Conservation (phyloP, 2,888 invertebrate species). For the Mycogona germanica region DNA sequence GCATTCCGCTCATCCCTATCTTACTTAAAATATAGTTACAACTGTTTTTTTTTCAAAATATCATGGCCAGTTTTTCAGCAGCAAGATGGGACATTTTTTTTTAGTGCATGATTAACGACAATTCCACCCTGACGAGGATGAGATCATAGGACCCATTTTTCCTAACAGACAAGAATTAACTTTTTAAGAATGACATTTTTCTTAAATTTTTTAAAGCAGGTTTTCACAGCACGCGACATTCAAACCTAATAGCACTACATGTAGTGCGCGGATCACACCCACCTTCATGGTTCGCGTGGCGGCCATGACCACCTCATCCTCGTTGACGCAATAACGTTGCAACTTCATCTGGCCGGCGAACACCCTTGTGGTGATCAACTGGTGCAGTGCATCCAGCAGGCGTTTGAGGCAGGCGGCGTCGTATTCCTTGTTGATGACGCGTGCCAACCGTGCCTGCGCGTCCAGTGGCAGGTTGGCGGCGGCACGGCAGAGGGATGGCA, state of each 20-base stretch:
- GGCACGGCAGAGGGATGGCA: constrained; percentile 57
- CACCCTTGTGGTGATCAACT: constrained; percentile 72
- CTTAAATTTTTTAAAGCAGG: constrained; percentile 30
- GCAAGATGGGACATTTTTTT: too few species aligned
- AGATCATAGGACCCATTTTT: too few species aligned
- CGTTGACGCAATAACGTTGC: constrained; percentile 62
- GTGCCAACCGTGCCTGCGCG: constrained; percentile 66
- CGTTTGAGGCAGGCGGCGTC: constrained; percentile 39
- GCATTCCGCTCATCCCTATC: too few species aligned
- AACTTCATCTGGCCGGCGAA: constrained; percentile 56
- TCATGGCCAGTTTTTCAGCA: too few species aligned
- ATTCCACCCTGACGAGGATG: too few species aligned
- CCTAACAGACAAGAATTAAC: too few species aligned
- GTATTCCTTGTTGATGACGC: constrained; percentile 63
- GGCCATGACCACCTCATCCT: constrained; percentile 68
- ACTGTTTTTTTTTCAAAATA: too few species aligned
- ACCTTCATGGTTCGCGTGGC: constrained; percentile 77
- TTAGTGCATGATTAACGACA: too few species aligned
- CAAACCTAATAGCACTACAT: too few species aligned
- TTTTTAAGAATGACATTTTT: neutral
- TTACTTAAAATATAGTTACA: too few species aligned
- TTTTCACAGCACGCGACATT: neutral
- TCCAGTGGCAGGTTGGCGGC: constrained; percentile 56
- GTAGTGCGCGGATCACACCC: constrained; percentile 30
- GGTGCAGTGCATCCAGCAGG: constrained; percentile 61